phyloP scores from a whole-genome alignment of 1,140 invertebrate species.

The Varroa destructor region DNA sequence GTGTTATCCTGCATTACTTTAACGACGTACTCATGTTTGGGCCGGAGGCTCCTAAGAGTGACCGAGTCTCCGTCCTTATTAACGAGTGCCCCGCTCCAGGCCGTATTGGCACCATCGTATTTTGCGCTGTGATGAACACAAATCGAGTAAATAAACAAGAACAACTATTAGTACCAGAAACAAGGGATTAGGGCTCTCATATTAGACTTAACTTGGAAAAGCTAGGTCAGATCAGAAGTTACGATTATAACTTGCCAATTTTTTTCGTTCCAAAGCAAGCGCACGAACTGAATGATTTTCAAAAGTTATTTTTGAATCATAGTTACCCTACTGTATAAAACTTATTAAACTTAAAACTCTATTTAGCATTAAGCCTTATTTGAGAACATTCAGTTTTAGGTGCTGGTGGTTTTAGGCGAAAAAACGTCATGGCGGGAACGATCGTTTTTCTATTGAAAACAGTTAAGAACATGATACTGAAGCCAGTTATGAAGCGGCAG shows the following conservation, averaged over 20 bases:
- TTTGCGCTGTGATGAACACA: neutral
- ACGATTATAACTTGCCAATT: neutral
- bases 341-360: too few species aligned
- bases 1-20: constrained; percentile 20
- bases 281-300: neutral
- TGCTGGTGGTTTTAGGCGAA: too few species aligned
- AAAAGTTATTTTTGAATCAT: neutral
- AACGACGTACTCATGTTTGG: constrained; percentile 7
- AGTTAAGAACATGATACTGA: too few species aligned
- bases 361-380: too few species aligned
- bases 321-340: neutral
- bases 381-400: too few species aligned
- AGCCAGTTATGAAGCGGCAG: too few species aligned
- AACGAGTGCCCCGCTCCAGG: neutral
- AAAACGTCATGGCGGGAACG: too few species aligned
- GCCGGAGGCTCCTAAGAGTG: neutral
- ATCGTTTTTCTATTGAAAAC: too few species aligned
- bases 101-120: neutral
- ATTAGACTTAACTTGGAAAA: neutral
- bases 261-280: neutral
- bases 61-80: constrained; percentile 14
- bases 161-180: neutral
- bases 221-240: neutral
- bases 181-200: neutral
- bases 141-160: neutral